phyloP scores from a whole-genome alignment of 64 coral and sea anemone species.

The Pocillopora damicornis region DNA sequence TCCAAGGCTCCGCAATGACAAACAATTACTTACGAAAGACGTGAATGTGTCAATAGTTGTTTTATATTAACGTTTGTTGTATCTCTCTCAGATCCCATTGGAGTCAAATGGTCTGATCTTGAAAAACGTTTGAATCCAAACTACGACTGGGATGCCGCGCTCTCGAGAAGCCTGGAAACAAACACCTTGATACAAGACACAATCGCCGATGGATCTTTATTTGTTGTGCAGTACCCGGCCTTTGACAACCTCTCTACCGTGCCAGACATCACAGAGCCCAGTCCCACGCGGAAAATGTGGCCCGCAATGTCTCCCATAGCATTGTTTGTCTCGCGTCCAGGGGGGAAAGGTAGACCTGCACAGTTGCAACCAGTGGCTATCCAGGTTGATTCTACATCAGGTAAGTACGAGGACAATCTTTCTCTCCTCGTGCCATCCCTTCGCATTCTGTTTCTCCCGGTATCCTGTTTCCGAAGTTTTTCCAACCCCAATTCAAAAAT shows the following conservation, averaged over 20 bases:
- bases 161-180: neutral
- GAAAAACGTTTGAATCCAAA: slow-evolving; percentile 41
- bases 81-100: slow-evolving; percentile 10
- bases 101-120: slow-evolving; percentile 64
- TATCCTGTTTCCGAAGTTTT: no score
- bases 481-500: no score
- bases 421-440: neutral
- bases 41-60: neutral
- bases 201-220: slow-evolving; percentile 50
- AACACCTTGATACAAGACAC: slow-evolving; percentile 26
- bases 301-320: slow-evolving; percentile 67
- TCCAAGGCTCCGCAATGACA: neutral
- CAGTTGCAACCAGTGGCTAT: slow-evolving; percentile 59
- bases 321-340: slow-evolving; percentile 64
- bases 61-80: neutral
- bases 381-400: slow-evolving; percentile 61
- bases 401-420: slow-evolving; percentile 20
- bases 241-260: slow-evolving; percentile 65
- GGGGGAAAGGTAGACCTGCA: slow-evolving; percentile 7
- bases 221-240: slow-evolving; percentile 61
- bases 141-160: slow-evolving; percentile 52
- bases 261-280: slow-evolving; percentile 46
- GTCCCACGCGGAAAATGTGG: slow-evolving; percentile 75
- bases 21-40: neutral
- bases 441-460: no score